These are phyloP conservation scores for Penaeus japonicus DNA, from an alignment of 1,140 invertebrate genomes.

Conservation along the genomic window DNA sequence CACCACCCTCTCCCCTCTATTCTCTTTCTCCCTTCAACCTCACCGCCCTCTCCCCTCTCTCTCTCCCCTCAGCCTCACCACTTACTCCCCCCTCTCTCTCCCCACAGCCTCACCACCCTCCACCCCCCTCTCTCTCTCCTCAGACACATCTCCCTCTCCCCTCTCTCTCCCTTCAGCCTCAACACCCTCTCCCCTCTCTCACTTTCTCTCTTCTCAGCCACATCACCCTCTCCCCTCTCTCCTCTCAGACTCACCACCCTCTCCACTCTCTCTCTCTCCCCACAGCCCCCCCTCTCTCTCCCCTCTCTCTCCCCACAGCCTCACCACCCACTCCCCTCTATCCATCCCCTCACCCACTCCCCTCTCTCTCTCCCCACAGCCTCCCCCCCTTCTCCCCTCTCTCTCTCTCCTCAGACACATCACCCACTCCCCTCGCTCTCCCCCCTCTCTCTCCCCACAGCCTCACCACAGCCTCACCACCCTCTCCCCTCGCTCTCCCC, in stretches of 20 bases:
- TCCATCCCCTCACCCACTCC: too few species aligned
- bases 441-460: too few species aligned
- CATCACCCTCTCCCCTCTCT: background rate
- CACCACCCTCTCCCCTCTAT: background rate
- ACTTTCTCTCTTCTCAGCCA: background rate
- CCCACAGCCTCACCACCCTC: background rate
- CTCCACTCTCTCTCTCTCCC: background rate
- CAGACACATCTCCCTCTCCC: background rate
- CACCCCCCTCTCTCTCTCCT: background rate
- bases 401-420: too few species aligned
- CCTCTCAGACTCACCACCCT: too few species aligned
- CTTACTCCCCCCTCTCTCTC: background rate
- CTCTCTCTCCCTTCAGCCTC: background rate
- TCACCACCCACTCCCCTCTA: background rate
- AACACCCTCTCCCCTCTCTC: background rate
- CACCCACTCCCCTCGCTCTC: too few species aligned
- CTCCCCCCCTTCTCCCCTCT: too few species aligned
- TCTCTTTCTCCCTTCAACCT: background rate
- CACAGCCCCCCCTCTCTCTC: background rate
- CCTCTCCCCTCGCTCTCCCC: too few species aligned
- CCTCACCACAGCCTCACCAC: too few species aligned
- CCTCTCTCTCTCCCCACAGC: too few species aligned
- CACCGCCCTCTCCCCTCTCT: background rate
- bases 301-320: background rate
- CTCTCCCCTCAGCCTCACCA: background rate